phyloP scores from a whole-genome alignment of 2,797 vertebrate genomes.

The Neosalanx taihuensis region DNA sequence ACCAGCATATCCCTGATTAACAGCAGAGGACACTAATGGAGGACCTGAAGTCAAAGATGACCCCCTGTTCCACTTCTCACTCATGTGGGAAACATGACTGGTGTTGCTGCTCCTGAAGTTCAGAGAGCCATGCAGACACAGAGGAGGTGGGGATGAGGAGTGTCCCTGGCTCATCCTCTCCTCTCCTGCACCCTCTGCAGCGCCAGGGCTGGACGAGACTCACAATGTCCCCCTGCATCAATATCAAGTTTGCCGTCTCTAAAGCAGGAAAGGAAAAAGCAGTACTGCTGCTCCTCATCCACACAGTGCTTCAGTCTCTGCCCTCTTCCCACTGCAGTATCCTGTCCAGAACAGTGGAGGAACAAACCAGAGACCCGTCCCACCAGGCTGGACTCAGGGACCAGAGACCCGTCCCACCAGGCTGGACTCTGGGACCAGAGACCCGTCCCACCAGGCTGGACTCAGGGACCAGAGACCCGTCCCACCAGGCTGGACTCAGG shows the following conservation, averaged over 20 bases:
- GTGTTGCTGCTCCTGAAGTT: slow-evolving; percentile 16
- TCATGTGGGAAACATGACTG: not conserved
- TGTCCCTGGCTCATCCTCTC: slow-evolving; percentile 82
- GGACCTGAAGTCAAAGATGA: not conserved
- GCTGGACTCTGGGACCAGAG: too few species aligned
- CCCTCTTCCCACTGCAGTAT: too few species aligned
- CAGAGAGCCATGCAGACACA: slow-evolving; percentile 39
- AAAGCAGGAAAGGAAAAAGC: slow-evolving; percentile 57
- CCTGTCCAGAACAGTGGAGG: not conserved
- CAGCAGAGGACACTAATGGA: slow-evolving; percentile 27
- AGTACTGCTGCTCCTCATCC: slow-evolving; percentile 58
- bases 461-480: too few species aligned
- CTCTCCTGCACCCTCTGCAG: slow-evolving; percentile 74
- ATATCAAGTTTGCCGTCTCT: slow-evolving; percentile 73
- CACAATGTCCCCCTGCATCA: slow-evolving; percentile 81
- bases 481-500: too few species aligned
- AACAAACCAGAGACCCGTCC: slow-evolving; percentile 31
- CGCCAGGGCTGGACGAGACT: slow-evolving; percentile 80
- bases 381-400: too few species aligned
- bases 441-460: too few species aligned
- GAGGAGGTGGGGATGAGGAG: slow-evolving; percentile 63
- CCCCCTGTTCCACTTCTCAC: not conserved
- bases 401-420: too few species aligned
- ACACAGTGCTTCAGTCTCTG: slow-evolving; percentile 21
- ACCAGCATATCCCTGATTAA: slow-evolving; percentile 40